phyloP scores from a whole-genome alignment of 2,113 vertebrate species.

The Oreocharis arfaki region DNA sequence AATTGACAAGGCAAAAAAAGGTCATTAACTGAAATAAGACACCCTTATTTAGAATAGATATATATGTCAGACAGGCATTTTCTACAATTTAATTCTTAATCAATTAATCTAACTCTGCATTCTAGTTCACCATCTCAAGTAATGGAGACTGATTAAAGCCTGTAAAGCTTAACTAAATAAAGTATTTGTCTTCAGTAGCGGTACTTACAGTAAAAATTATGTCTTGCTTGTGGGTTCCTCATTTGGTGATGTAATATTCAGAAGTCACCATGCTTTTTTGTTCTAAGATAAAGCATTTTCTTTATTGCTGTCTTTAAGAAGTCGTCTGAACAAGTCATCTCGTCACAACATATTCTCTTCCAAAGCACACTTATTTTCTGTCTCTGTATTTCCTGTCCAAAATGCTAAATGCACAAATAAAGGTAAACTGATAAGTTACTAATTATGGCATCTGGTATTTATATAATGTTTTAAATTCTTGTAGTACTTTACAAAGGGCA shows the following conservation, averaged over 20 bases:
- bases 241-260: constrained; percentile 73
- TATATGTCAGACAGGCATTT: background rate
- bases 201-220: constrained; percentile 77
- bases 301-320: constrained; percentile 35
- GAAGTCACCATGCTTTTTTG: constrained; percentile 76
- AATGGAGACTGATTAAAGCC: background rate
- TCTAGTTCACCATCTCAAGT: background rate
- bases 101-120: background rate
- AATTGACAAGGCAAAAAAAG: background rate
- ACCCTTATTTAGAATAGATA: background rate
- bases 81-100: background rate
- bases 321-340: constrained; percentile 64
- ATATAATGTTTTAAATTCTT: background rate
- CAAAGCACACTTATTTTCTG: background rate
- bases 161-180: background rate
- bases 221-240: constrained; percentile 76
- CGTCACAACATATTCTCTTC: constrained; percentile 36
- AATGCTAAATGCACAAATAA: constrained; percentile 39
- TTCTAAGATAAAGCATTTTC: constrained; percentile 54
- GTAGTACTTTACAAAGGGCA: background rate
- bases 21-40: background rate
- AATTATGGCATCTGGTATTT: background rate
- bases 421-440: background rate
- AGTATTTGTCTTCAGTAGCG: background rate
- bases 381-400: constrained; percentile 61